phyloP scores from a whole-genome alignment of 1,140 invertebrate species.

The Papilio helenus region DNA sequence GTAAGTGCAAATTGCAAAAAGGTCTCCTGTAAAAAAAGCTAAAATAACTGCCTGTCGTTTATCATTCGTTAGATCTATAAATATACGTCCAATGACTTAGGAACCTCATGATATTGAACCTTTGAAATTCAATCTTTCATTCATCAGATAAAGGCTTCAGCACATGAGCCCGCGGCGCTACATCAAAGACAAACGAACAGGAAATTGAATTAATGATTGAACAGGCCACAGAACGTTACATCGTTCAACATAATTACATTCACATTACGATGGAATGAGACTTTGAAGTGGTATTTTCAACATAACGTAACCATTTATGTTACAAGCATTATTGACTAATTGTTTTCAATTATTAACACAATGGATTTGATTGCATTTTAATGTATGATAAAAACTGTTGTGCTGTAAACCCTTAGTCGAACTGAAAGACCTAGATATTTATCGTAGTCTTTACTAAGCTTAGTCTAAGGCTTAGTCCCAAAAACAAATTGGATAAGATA shows the following conservation, averaged over 20 bases:
- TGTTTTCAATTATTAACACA: no score
- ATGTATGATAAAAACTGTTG: no score
- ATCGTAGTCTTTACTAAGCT: background rate
- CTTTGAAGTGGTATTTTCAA: background rate
- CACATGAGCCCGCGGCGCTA: background rate
- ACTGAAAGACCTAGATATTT: background rate
- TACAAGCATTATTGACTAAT: no score
- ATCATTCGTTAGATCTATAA: background rate
- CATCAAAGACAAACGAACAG: constrained; percentile 10
- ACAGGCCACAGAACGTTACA: background rate
- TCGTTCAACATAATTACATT: constrained; percentile 12
- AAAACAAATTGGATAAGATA: background rate
- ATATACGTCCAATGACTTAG: background rate
- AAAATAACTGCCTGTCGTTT: background rate
- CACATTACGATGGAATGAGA: background rate
- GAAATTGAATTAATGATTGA: constrained; percentile 23
- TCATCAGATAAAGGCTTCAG: background rate
- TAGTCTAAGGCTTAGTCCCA: background rate
- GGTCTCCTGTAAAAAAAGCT: background rate
- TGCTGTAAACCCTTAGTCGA: no score
- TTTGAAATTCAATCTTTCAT: constrained; percentile 25
- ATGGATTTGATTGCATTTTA: no score
- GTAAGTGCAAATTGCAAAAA: background rate
- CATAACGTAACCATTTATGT: background rate
- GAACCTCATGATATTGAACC: background rate